phyloP scores from a whole-genome alignment of 2,797 vertebrate species.

The Remorina albescens region DNA sequence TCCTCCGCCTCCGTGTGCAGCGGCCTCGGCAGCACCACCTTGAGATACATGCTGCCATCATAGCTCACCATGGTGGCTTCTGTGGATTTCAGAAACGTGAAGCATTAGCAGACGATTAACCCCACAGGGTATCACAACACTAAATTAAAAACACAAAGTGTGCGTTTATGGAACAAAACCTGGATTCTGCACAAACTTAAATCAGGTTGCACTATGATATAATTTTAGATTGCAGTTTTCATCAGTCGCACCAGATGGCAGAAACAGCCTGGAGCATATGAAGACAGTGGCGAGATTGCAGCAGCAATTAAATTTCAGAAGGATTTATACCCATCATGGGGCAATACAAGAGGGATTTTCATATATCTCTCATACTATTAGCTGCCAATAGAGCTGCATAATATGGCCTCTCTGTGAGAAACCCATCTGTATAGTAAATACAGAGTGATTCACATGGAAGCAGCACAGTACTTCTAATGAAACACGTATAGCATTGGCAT shows the following conservation, averaged over 20 bases:
- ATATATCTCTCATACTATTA: conserved; percentile 73
- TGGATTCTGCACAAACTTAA: conserved; percentile 41
- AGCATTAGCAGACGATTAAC: conserved; percentile 21
- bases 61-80: conserved; percentile 95
- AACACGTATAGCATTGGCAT: conserved; percentile 46
- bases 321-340: conserved; percentile 67
- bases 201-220: conserved; percentile 41
- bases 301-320: conserved; percentile 66
- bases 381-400: conserved; percentile 69
- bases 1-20: conserved; percentile 96
- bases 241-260: conserved; percentile 81
- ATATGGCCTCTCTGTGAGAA: conserved; percentile 68
- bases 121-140: conserved; percentile 22
- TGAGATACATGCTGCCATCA: conserved; percentile 96
- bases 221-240: conserved; percentile 77
- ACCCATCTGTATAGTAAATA: conserved; percentile 71
- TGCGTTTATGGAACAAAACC: conserved; percentile 28
- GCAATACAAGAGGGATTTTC: conserved; percentile 67
- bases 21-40: conserved; percentile 90
- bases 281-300: conserved; percentile 32
- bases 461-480: conserved; percentile 62
- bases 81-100: conserved; percentile 59
- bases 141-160: conserved; percentile 39
- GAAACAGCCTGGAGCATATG: conserved; percentile 74
- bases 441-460: conserved; percentile 63